Percentiles rank a stretch among this genome's conserved stretches.
Conservation (phyloP, 2,888 invertebrate genomes). For the Epistrophe grossulariae region DNA sequence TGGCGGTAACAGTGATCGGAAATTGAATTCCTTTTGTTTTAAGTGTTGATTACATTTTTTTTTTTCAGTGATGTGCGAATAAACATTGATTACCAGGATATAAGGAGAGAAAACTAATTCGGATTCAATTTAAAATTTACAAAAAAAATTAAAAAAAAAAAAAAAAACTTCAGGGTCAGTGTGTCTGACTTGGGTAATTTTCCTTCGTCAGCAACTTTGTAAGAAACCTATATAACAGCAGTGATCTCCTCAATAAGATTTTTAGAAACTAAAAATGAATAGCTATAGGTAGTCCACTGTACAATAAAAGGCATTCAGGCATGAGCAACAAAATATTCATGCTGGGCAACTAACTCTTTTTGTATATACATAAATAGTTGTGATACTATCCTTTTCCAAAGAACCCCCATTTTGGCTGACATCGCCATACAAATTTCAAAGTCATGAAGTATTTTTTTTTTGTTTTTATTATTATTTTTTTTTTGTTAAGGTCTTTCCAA, state of each 20-base stretch:
- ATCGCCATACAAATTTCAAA: constrained; percentile 38
- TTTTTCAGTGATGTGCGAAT: constrained; percentile 13
- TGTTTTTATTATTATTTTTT: not conserved
- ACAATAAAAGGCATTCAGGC: not conserved
- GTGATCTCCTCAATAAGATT: not conserved
- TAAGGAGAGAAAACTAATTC: constrained; percentile 39
- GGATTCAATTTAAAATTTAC: constrained; percentile 26
- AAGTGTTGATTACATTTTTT: constrained; percentile 34
- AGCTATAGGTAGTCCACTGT: not conserved
- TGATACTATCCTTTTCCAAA: constrained; percentile 4
- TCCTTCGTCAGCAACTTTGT: constrained; percentile 22
- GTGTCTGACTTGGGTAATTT: constrained; percentile 11
- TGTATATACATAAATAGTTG: not conserved
- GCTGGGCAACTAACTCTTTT: constrained; percentile 15
- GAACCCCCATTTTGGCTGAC: constrained; percentile 17
- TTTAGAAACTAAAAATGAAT: not conserved
- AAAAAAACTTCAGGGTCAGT: constrained; percentile 28
- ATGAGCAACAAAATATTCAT: constrained; percentile 19
- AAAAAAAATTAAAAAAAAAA: not conserved
- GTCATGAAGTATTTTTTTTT: constrained; percentile 11
- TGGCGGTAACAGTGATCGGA: constrained; percentile 28
- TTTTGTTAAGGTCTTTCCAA: constrained; percentile 12
- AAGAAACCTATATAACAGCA: no score
- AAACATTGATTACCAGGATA: constrained; percentile 61
- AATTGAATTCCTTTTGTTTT: constrained; percentile 41